Conservation (phyloP, 2,888 invertebrate genomes). For the Caenorhabditis wallacei region DNA sequence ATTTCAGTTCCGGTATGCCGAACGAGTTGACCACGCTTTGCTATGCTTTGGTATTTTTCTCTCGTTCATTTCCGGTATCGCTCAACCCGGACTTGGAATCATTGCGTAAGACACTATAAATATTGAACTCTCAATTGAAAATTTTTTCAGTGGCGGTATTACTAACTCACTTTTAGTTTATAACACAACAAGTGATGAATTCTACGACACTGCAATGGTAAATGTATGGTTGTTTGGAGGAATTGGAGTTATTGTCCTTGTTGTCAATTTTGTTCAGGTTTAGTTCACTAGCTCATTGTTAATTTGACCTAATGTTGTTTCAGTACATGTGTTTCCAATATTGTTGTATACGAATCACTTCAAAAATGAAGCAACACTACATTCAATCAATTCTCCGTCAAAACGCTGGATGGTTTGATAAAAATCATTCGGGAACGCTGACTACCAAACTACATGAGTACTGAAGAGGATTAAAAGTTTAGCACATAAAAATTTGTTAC, state of each 20-base stretch:
- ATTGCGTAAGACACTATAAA: slow-evolving; percentile 47
- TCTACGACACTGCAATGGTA: slow-evolving; percentile 69
- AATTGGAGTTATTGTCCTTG: slow-evolving; percentile 68
- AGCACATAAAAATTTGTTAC: too few species aligned
- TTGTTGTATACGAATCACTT: slow-evolving; percentile 70
- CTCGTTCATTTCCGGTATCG: slow-evolving; percentile 70
- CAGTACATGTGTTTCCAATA: slow-evolving; percentile 77
- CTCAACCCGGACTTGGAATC: slow-evolving; percentile 73
- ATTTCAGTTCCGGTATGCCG: slow-evolving; percentile 75
- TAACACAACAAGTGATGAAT: slow-evolving; percentile 64
- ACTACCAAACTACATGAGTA: slow-evolving; percentile 76
- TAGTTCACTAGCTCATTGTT: slow-evolving; percentile 10
- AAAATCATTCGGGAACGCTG: slow-evolving; percentile 74
- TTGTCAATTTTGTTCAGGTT: slow-evolving; percentile 75
- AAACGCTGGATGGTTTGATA: slow-evolving; percentile 78
- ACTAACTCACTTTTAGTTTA: slow-evolving; percentile 74
- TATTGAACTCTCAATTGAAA: not conserved
- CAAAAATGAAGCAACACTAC: slow-evolving; percentile 69
- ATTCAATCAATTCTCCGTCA: slow-evolving; percentile 73
- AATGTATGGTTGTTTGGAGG: slow-evolving; percentile 77
- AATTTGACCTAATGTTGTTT: not conserved
- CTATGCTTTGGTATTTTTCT: slow-evolving; percentile 69
- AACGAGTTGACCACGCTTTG: slow-evolving; percentile 64
- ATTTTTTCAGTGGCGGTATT: slow-evolving; percentile 70
- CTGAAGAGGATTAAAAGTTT: not conserved